A percentile compares a stretch with the other conserved stretches of the same genome.
phyloP scores from a whole-genome alignment of 2,888 invertebrate species.

The Argynnis bischoffii region DNA sequence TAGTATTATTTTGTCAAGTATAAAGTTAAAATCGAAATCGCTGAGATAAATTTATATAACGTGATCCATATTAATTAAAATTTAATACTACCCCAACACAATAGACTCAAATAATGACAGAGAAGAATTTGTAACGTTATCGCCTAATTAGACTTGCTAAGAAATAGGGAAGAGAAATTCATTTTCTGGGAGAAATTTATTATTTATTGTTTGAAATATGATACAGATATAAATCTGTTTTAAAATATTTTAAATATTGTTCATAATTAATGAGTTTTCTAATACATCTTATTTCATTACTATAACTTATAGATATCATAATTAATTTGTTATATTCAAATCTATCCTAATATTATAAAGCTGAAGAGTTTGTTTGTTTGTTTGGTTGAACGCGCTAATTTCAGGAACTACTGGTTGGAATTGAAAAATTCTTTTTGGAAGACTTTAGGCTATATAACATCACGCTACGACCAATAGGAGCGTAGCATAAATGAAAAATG shows the following conservation, averaged over 20 bases:
- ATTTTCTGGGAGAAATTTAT: constrained; percentile 15
- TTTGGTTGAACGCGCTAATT: no score
- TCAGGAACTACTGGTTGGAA: no score
- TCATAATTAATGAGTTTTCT: background rate
- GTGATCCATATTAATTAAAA: constrained; percentile 35
- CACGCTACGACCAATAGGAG: no score
- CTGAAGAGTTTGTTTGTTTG: no score
- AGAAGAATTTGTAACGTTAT: constrained; percentile 70
- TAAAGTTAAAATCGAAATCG: no score
- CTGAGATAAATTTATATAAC: constrained; percentile 36
- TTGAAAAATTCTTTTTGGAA: no score
- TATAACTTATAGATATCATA: background rate
- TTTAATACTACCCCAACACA: constrained; percentile 43
- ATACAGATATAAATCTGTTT: constrained; percentile 14
- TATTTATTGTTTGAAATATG: constrained; percentile 21
- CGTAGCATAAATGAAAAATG: no score
- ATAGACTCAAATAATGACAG: constrained; percentile 53
- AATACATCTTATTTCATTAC: background rate
- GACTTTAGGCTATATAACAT: no score
- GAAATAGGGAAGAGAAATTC: constrained; percentile 16
- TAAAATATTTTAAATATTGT: constrained; percentile 4
- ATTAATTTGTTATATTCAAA: no score
- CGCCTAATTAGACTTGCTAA: constrained; percentile 62
- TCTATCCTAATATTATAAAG: no score
- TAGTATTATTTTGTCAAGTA: no score